Percentiles rank a stretch among this genome's conserved stretches.
phyloP scores from a whole-genome alignment of 2,797 vertebrate species.

The Eurystomus glaucurus region DNA sequence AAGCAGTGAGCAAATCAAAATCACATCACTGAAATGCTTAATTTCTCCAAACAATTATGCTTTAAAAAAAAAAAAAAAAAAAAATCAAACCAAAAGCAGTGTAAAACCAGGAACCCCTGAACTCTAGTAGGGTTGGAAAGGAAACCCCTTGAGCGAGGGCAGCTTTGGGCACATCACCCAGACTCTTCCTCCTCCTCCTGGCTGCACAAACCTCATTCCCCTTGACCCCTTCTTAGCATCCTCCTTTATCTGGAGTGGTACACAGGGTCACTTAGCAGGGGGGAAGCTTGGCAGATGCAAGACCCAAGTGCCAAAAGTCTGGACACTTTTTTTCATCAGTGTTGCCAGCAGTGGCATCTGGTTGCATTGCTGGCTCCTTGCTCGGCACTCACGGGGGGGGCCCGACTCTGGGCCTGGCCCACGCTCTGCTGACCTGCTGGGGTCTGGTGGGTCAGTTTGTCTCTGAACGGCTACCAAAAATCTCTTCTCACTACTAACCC shows the following conservation, averaged over 20 bases:
- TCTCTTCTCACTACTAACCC: not conserved
- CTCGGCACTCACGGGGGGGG: not conserved
- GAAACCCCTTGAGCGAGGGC: not conserved
- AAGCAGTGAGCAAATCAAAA: slow-evolving; percentile 12
- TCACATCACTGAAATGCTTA: not conserved
- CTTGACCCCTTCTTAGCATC: not conserved
- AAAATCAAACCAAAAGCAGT: not conserved
- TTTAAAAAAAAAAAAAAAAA: not conserved
- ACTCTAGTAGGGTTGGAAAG: not conserved
- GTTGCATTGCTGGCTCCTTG: slow-evolving; percentile 5
- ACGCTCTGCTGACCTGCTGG: not conserved
- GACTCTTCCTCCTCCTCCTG: not conserved
- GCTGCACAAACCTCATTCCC: not conserved
- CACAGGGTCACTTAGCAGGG: not conserved
- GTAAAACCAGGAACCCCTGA: not conserved
- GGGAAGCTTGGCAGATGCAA: slow-evolving; percentile 56
- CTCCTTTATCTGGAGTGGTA: not conserved
- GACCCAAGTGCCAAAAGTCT: slow-evolving; percentile 60
- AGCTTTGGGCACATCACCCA: rapidly evolving
- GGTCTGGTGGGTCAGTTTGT: not conserved
- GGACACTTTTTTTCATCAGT: slow-evolving; percentile 9
- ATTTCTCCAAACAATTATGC: not conserved
- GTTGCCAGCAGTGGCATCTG: slow-evolving; percentile 71
- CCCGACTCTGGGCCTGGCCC: not conserved
- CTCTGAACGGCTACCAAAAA: slow-evolving; percentile 8